Evolutionary conservation across 1,140 invertebrate genomes (phyloP), one percentile per base, ranked within the genome.

Genomic region (Zaprionus gabonicus): DNA sequence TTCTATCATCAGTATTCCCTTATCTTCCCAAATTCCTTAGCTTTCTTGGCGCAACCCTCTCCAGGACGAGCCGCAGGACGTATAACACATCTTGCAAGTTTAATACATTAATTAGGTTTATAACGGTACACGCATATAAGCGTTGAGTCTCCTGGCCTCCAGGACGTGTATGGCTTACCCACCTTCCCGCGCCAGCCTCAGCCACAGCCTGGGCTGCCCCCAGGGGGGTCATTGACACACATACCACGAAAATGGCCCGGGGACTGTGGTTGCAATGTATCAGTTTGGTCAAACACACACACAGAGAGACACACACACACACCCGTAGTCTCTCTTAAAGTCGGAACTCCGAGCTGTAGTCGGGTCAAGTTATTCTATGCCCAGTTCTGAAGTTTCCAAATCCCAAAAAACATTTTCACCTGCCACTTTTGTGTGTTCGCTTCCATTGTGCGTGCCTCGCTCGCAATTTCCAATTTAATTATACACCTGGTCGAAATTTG

Each of bases 91-190:
- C 71, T 75, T 87, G 78, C 78, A 88, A 88, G 66, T 88, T 87
- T 88, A 87, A 87, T 88, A 78, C 84, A 79, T 88, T 88, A 79
- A 88, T 88, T 88, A 88, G 78, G 71, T 75, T 81, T 88, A 84
- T 84, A 88, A 78, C 83, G 74, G 60, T 27, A 62, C 72, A 66
- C 76, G 66, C 76, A 87, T 82, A 83, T 77, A 76, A 71, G 69
- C 62, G 63, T 23, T 55, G 49, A 9, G 55, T 38, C 20, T 15
- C n/a, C 38, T 38, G 56, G 3, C 53, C 27, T 28, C 12, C 27
- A 66, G 55, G 6, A 34, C 28, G 46, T 49, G 41, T 12, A 20
- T 28, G 27, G 17, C 20, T 23, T 4, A 17, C 55, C 44, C 36
- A 7, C 17, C 44, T 20, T 13, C 7, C 0, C 44, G 6, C 17